Evolutionary conservation across 2,113 vertebrate species (phyloP), one percentile per base, ranked within the genome.

Genomic region (Syrrhaptes paradoxus): DNA sequence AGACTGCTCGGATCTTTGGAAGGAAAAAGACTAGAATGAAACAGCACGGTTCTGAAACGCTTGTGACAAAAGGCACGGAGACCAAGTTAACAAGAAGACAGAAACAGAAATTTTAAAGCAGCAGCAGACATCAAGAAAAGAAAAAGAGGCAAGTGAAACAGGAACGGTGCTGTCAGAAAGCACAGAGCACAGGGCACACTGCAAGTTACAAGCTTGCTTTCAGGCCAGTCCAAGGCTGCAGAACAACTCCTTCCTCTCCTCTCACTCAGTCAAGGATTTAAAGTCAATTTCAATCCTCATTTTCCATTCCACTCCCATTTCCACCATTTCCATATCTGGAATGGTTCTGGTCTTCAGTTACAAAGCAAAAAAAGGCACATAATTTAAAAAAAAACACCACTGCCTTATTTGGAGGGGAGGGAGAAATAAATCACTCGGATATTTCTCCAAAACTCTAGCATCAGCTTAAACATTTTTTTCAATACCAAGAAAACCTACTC

Each of bases 61-160:
- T 55, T 76, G 46, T 57, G 41, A 84, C 41, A 80, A 87, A 66
- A 73, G 20, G 26, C 45, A 73, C 72, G 20, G 29, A 79, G 16
- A 48, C 15, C 16, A 48, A 73, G 34, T 32, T 29, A 76, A 76
- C 52, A 76, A 61, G 36, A 87, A 7, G 20, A 70, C 21, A 70
- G n/a, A 79, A 85, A 32, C 2, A 9, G 36, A 13, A 38, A 52
- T 52, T 73, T 59, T 57, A 57, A 77, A 80, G 65, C 54, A 70
- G 52, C 36, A 74, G 34, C 18, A 62, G 31, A 19, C 28, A 54
- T 21, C 31, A 71, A 48, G 36, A 78, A 46, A 41, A 52, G 16
- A n/a, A 2, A 31, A 4, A 36, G 31, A 78, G 20, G 41, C 6
- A 31, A 0, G 1, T 43, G 45, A 84, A 89, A 48, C 16, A 17